Percentiles rank a stretch among this genome's conserved stretches.
Evolutionary conservation across 2,888 invertebrate species (phyloP).

Genomic region (Odontothrips loti): DNA sequence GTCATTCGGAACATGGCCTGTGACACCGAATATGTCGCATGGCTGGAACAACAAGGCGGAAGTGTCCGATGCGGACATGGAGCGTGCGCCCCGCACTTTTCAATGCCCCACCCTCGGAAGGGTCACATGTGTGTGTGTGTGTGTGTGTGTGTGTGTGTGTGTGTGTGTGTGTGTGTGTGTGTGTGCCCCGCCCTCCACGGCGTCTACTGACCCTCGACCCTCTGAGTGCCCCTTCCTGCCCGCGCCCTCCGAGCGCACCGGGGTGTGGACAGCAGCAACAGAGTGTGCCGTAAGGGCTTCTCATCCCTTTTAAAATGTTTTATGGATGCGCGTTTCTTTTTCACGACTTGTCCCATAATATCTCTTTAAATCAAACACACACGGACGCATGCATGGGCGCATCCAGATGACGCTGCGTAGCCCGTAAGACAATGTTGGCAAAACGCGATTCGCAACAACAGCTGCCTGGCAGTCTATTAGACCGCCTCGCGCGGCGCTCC

Average conservation of each 20-base stretch:
- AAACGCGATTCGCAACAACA: neutral
- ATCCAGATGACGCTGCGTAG: neutral
- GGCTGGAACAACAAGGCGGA: too few relatives aligned
- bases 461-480: neutral
- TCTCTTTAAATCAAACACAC: too few relatives aligned
- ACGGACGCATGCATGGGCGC: too few relatives aligned
- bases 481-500: neutral
- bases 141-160: too few relatives aligned
- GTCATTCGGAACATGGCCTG: too few relatives aligned
- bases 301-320: neutral
- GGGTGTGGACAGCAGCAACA: neutral
- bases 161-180: neutral
- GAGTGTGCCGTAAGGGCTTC: too few relatives aligned
- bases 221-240: neutral
- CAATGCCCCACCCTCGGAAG: too few relatives aligned
- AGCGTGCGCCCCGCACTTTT: too few relatives aligned
- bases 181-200: neutral
- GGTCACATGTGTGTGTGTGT: neutral
- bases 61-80: too few relatives aligned
- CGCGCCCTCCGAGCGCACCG: neutral
- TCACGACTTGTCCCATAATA: too few relatives aligned
- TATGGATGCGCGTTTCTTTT: too few relatives aligned
- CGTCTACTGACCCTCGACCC: neutral
- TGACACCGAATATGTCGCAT: too few relatives aligned
- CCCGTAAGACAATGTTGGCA: neutral